Conservation (phyloP, 2,113 vertebrate genomes). For the Phalacrocorax aristotelis region DNA sequence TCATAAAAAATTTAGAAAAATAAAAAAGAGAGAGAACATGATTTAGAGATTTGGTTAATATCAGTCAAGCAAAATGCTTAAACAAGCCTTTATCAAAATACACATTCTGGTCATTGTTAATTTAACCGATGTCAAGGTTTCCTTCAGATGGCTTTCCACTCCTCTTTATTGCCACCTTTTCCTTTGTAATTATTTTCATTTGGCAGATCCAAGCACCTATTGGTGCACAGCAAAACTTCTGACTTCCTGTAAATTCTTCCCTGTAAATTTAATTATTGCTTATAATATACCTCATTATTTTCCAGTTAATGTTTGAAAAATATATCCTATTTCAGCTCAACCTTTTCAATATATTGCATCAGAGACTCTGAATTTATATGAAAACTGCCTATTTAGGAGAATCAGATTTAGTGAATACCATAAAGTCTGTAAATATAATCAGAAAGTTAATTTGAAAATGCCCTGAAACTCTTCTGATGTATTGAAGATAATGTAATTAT, state of each 20-base stretch:
- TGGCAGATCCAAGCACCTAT: neutral
- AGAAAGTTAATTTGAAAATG: neutral
- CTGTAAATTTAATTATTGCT: neutral
- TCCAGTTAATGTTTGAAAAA: neutral
- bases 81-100: neutral
- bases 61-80: neutral
- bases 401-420: neutral
- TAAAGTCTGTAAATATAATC: neutral
- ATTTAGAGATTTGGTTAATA: neutral
- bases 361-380: neutral
- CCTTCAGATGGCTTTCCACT: neutral
- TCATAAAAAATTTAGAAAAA: neutral
- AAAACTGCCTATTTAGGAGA: neutral
- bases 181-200: neutral
- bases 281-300: neutral
- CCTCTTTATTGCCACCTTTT: neutral
- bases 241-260: neutral
- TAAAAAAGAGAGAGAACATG: neutral
- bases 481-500: neutral
- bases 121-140: neutral
- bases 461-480: neutral
- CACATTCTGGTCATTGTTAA: neutral
- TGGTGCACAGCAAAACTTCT: neutral
- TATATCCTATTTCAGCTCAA: neutral
- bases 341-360: neutral